Evolutionary conservation across 2,888 invertebrate species (phyloP).

Genomic region (Tipula unca): DNA sequence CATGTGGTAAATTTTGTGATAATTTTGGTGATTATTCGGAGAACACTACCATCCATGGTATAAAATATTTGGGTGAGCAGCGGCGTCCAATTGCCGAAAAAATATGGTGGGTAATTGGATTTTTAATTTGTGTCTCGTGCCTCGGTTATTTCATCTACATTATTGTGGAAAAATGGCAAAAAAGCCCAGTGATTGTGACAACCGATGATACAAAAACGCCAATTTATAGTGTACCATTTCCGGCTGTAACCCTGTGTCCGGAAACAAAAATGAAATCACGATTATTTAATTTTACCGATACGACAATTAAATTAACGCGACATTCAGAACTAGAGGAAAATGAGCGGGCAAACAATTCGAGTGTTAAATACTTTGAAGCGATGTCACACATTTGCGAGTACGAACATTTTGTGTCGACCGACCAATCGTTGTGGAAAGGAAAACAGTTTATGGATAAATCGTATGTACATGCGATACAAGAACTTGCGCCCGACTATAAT

Average conservation of each 20-base stretch:
- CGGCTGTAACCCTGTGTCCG: neutral
- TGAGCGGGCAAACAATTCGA: neutral
- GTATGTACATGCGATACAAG: neutral
- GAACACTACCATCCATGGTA: neutral
- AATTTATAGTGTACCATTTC: neutral
- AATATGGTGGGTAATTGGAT: neutral
- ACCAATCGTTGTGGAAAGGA: neutral
- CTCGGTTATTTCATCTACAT: neutral
- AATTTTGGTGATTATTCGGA: neutral
- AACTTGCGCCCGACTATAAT: neutral
- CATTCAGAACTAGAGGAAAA: neutral
- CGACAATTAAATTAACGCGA: neutral
- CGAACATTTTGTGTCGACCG: neutral
- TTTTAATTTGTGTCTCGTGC: neutral
- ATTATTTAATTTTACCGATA: neutral
- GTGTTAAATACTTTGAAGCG: neutral
- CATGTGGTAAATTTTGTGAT: neutral
- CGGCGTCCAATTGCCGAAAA: neutral
- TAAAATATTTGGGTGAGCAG: neutral
- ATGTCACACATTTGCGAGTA: neutral
- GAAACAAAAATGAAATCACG: conserved; percentile 1
- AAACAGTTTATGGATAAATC: conserved; percentile 14
- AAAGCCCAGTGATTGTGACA: neutral
- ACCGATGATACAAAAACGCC: neutral
- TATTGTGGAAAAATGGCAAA: neutral